Evolutionary conservation across 2,888 invertebrate species (phyloP).

Genomic region (Norana najaformis): DNA sequence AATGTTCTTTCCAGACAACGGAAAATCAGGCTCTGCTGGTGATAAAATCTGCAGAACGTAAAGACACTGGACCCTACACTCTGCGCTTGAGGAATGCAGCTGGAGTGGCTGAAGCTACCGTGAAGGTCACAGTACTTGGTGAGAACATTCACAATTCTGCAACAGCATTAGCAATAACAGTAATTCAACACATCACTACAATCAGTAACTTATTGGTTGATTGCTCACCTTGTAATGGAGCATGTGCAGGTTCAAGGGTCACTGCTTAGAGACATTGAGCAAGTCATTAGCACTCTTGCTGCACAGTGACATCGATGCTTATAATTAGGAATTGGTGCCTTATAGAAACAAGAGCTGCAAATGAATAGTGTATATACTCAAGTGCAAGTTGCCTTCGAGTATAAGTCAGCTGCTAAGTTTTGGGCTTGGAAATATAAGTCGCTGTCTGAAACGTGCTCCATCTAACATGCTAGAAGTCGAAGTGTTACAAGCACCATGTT

Average conservation of each 20-base stretch:
- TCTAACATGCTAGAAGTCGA: too few relatives aligned
- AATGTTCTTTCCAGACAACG: conserved; percentile 28
- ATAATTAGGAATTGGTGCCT: neutral
- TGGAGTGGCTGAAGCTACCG: conserved; percentile 90
- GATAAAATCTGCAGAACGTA: conserved; percentile 86
- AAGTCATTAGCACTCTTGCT: neutral
- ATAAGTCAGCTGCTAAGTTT: too few relatives aligned
- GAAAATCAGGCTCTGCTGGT: conserved; percentile 84
- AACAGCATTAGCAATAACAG: neutral
- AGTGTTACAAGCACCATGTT: too few relatives aligned
- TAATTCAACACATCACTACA: neutral
- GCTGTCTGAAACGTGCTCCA: too few relatives aligned
- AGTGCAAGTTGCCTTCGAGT: too few relatives aligned
- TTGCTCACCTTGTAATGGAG: neutral
- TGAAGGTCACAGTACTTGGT: conserved; percentile 87
- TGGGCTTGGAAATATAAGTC: too few relatives aligned
- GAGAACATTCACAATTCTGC: conserved; percentile 41
- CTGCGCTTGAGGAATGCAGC: conserved; percentile 89
- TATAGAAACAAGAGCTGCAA: neutral
- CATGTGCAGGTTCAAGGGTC: neutral
- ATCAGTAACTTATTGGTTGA: neutral
- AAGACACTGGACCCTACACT: conserved; percentile 88
- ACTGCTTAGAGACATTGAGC: too few relatives aligned
- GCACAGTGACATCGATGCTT: neutral
- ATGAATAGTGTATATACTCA: too few relatives aligned